These are phyloP conservation scores for Chlamydotis undulata DNA, from an alignment of 2,113 vertebrate species.

Conservation along the genomic window DNA sequence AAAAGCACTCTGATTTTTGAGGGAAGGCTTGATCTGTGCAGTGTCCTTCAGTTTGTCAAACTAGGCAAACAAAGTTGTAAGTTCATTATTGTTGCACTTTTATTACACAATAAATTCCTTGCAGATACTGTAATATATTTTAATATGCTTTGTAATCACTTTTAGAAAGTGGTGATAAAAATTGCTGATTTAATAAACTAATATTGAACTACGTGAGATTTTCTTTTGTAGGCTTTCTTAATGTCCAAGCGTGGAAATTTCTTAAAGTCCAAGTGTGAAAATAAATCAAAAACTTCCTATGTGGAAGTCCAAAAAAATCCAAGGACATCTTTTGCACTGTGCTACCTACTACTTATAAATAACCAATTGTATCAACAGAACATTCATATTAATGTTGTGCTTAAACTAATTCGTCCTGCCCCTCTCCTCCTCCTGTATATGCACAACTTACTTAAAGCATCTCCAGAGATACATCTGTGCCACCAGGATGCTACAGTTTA, in stretches of 20 bases:
- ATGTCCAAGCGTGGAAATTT: background rate
- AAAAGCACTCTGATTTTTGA: slow-evolving; percentile 5
- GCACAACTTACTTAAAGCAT: background rate
- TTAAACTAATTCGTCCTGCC: background rate
- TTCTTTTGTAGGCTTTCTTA: background rate
- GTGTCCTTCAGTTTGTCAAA: slow-evolving; percentile 11
- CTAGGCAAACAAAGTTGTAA: slow-evolving; percentile 8
- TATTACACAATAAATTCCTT: slow-evolving; percentile 45
- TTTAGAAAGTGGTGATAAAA: slow-evolving; percentile 36
- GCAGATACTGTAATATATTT: slow-evolving; percentile 68
- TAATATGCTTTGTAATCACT: slow-evolving; percentile 67
- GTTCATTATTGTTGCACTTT: slow-evolving; percentile 47
- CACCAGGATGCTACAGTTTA: background rate
- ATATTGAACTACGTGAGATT: slow-evolving; percentile 1
- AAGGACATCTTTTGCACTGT: background rate
- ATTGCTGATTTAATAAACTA: slow-evolving; percentile 68
- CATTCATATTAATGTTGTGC: background rate
- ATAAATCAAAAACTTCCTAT: background rate
- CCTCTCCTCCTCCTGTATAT: background rate
- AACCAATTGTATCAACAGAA: background rate
- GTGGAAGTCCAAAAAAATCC: background rate
- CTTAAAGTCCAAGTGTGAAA: background rate
- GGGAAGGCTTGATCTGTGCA: background rate
- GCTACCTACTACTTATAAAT: background rate
- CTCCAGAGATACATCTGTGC: background rate